Evolutionary conservation across 1,140 invertebrate genomes (phyloP).

Genomic region (Limonius californicus): DNA sequence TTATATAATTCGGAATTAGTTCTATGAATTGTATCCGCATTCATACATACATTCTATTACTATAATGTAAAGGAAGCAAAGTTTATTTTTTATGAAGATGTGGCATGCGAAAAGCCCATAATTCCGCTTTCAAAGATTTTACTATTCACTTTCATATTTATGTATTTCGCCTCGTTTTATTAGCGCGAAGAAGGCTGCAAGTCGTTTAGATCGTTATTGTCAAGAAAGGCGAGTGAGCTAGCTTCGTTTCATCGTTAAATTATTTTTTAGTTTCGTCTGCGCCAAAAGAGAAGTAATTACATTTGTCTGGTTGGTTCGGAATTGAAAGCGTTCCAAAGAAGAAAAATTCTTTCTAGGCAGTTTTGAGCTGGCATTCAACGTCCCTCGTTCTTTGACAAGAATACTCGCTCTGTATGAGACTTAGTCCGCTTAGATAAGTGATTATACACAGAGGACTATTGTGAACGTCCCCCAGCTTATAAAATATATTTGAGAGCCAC

Average conservation of each 20-base stretch:
- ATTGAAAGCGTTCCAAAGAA: constrained; percentile 6
- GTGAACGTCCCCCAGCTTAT: constrained; percentile 2
- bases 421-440: constrained; percentile 17
- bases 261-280: not conserved
- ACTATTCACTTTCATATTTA: no score
- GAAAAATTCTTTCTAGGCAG: constrained; percentile 9
- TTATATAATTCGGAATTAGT: no score
- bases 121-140: no score
- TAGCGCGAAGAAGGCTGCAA: no score
- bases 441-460: constrained; percentile 13
- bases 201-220: no score
- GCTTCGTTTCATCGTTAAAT: not conserved
- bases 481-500: constrained; percentile 12
- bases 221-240: no score
- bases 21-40: no score
- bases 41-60: no score
- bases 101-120: not conserved
- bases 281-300: not conserved
- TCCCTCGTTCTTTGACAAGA: constrained; percentile 14
- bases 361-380: constrained; percentile 6
- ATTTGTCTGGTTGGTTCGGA: not conserved
- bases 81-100: no score
- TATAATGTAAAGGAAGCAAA: no score
- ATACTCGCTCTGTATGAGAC: constrained; percentile 1
- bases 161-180: no score